Base-by-base conservation (phyloP, 2,888 invertebrate species). In the Tipula lateralis region DNA sequence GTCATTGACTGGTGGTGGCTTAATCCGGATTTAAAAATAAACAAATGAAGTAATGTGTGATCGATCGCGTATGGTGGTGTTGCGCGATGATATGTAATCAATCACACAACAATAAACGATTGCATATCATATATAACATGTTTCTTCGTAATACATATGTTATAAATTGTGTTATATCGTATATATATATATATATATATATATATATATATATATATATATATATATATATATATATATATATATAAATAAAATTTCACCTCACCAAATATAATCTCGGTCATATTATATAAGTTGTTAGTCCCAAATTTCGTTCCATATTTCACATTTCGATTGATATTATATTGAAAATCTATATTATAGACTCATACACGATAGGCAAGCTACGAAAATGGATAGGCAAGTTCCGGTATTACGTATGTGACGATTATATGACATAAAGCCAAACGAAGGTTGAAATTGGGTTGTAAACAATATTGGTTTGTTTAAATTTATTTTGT, bases 21-120 rank as follows among this genome's bases (percentile, higher is more conserved):
- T 66, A 66, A 66, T 66, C 66, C 66, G 66, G 66, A 66, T 66
- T 66, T 66, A 66, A 66, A 66, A 66, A 66, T 66, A 66, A 66
- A 66, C n/a, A 66, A 24, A 66, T 66, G 66, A 66, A 66, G 24
- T 66, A 66, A 66, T 66, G 66, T 50, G 50, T 66, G 66, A 66
- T 66, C 24, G 66, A 66, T 66, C 24, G 66, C 66, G 24, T 66
- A 66, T 66, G 66, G 24, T 66, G 66, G 24, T 50, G 24, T 19
- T 9, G 66, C 24, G 6, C 24, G 44, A 3, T 24, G 24, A 66
- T 66, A 66, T 24, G 13, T 66, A 66, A 66, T 66, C 24, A 66
- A 66, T 24, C 44, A 44, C 4, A 9, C 39, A 39, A 6, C 1
- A 12, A 39, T 39, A 13, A 39, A 39, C 39, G 9, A 39, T 39